phyloP scores from a whole-genome alignment of 1,140 invertebrate species.

The Caenorhabditis remanei region DNA sequence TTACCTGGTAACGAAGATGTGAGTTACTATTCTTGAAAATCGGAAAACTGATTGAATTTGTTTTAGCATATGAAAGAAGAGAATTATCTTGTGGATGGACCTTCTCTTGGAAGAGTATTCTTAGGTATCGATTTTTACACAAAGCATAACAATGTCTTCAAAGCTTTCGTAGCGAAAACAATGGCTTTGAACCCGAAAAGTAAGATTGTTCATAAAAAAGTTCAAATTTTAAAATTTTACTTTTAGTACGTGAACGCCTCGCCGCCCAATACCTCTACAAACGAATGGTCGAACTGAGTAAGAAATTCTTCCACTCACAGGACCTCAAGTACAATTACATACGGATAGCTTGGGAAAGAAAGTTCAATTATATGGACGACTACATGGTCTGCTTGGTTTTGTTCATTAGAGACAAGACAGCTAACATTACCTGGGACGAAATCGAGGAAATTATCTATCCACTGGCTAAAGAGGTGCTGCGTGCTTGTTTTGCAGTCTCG shows the following conservation, averaged over 20 bases:
- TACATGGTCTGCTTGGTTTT: slow-evolving; percentile 20
- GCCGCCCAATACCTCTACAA: background rate
- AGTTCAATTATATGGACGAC: slow-evolving; percentile 1
- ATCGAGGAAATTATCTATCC: slow-evolving; percentile 1
- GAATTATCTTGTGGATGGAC: background rate
- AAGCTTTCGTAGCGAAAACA: background rate
- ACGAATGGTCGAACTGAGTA: background rate
- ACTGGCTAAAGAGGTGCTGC: background rate
- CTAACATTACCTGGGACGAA: slow-evolving; percentile 1
- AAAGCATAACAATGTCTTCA: background rate
- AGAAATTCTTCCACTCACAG: background rate
- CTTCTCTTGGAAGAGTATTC: background rate
- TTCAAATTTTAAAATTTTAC: background rate
- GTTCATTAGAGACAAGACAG: background rate
- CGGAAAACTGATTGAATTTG: background rate
- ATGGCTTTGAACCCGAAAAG: background rate
- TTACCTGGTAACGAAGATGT: background rate
- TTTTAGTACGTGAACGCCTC: slow-evolving; percentile 1
- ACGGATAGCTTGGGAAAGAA: slow-evolving; percentile 4
- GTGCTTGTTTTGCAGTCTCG: background rate
- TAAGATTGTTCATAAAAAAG: background rate
- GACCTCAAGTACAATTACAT: slow-evolving; percentile 9
- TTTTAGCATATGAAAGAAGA: background rate
- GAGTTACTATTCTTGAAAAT: background rate
- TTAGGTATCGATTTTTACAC: background rate